A percentile compares a stretch with the other conserved stretches of the same genome.
Conservation (phyloP, 2,797 vertebrate species). For the Anniella stebbinsi region DNA sequence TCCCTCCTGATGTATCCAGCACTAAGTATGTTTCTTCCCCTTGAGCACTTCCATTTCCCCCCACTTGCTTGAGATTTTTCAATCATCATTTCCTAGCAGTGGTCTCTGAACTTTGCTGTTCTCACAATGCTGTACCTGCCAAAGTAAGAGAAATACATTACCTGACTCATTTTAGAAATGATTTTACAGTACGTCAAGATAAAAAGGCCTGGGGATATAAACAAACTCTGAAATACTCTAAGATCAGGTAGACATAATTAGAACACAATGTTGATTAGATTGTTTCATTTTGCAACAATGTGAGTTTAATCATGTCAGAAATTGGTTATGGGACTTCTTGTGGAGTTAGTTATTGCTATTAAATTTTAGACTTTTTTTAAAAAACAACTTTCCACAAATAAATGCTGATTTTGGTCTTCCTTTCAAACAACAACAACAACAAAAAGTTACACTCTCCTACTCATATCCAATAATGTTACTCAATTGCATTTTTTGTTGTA, state of each 20-base stretch:
- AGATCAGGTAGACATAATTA: slow-evolving; percentile 74
- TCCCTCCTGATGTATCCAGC: slow-evolving; percentile 12
- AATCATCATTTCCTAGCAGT: slow-evolving; percentile 61
- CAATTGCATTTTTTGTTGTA: neutral
- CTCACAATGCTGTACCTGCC: slow-evolving; percentile 44
- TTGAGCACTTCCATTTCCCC: slow-evolving; percentile 65
- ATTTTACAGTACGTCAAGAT: slow-evolving; percentile 64
- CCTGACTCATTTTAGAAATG: slow-evolving; percentile 63
- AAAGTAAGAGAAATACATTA: slow-evolving; percentile 46
- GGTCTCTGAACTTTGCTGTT: slow-evolving; percentile 59
- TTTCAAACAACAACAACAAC: accelerated
- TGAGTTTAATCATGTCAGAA: slow-evolving; percentile 68
- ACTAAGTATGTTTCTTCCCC: slow-evolving; percentile 50
- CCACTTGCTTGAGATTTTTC: slow-evolving; percentile 60
- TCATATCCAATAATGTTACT: accelerated
- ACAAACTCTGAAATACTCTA: slow-evolving; percentile 67
- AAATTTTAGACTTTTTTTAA: slow-evolving; percentile 39
- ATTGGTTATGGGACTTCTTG: slow-evolving; percentile 65
- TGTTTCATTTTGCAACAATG: slow-evolving; percentile 71
- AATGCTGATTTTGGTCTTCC: slow-evolving; percentile 30
- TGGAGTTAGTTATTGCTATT: slow-evolving; percentile 65
- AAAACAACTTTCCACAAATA: slow-evolving; percentile 62
- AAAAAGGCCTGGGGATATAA: slow-evolving; percentile 72
- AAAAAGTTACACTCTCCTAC: accelerated
- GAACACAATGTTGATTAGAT: slow-evolving; percentile 74